These are phyloP conservation scores for Siphamia tubifer DNA, from an alignment of 2,113 vertebrate genomes.

Conservation along the genomic window DNA sequence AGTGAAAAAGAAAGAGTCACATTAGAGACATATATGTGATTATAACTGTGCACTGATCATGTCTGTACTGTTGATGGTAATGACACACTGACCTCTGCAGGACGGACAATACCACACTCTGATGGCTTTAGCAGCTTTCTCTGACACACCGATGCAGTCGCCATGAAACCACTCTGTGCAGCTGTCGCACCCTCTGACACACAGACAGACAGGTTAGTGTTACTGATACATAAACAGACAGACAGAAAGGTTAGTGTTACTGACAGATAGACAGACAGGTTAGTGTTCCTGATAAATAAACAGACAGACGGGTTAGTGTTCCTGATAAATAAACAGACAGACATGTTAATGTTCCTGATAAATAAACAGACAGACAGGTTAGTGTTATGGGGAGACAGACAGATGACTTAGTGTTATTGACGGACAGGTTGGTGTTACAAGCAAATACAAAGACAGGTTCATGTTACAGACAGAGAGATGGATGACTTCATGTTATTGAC, in stretches of 20 bases:
- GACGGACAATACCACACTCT: conserved; percentile 89
- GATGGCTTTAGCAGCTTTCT: conserved; percentile 91
- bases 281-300: too few relatives aligned
- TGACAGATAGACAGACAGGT: background rate
- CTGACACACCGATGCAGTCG: conserved; percentile 87
- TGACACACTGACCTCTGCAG: conserved; percentile 82
- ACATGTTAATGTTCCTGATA: too few relatives aligned
- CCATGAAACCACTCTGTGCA: conserved; percentile 95
- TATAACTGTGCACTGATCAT: too few relatives aligned
- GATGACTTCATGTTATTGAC: too few relatives aligned
- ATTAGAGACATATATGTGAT: too few relatives aligned
- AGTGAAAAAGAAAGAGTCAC: too few relatives aligned
- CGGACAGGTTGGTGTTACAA: background rate
- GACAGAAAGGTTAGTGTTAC: background rate
- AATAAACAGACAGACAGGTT: background rate
- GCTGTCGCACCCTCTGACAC: conserved; percentile 86
- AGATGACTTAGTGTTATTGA: too few relatives aligned
- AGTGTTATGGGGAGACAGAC: too few relatives aligned
- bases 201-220: too few relatives aligned
- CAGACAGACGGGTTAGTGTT: background rate
- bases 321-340: background rate
- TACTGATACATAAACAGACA: background rate
- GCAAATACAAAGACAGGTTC: background rate
- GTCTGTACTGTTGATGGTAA: too few relatives aligned
- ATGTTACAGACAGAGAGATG: too few relatives aligned